Evolutionary conservation across 30 jellyfish, hydroid and myxozoan species (phyloP), one percentile per base, ranked within the genome.

Genomic region (Mastigias papua): DNA sequence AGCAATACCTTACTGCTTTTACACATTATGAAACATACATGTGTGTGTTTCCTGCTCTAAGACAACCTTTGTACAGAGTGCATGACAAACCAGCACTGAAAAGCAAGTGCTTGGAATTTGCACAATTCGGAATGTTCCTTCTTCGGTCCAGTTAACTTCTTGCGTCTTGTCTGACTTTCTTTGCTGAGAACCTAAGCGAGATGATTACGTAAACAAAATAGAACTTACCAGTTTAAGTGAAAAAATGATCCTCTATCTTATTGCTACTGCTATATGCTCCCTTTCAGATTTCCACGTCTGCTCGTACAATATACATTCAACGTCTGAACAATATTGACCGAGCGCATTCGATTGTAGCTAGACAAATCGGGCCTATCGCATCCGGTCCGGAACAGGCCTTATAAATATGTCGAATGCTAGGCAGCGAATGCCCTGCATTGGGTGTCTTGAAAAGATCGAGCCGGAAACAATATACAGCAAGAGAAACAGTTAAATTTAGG

Each of bases 361-460:
- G 83, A 72, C 83, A 72, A 72, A 51, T 72, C 66, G 26, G 37
- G 46, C 34, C 19, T 6, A 34, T 34, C 15, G 35, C 57, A 72
- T 72, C 83, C 83, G 83, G 17, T 72, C 66, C 83, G 83, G 83
- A 72, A 72, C 34, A 48, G 11, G 35, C 23, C 69, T 8, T 51
- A 33, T 72, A 63, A 23, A 27, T 4, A 63, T n/a, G 19, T 21
- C 42, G 74, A 63, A 9, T 23, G 74, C 74, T 23, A 20, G 37
- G 42, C 42, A 57, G 74, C 21, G 42, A 51, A 23, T 26, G 74
- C 7, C 74, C 23, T 10, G 23, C 32, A 63, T 10, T 19, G 74
- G 74, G n/a, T 63, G 37, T 26, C 74, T 63, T 63, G 42, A 58
- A 63, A 23, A 15, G 74, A 63, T 63, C 74, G 42, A 11, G 26